Evolutionary conservation across 2,888 invertebrate species (phyloP).

Genomic region (Dasysyrphus albostriatus): DNA sequence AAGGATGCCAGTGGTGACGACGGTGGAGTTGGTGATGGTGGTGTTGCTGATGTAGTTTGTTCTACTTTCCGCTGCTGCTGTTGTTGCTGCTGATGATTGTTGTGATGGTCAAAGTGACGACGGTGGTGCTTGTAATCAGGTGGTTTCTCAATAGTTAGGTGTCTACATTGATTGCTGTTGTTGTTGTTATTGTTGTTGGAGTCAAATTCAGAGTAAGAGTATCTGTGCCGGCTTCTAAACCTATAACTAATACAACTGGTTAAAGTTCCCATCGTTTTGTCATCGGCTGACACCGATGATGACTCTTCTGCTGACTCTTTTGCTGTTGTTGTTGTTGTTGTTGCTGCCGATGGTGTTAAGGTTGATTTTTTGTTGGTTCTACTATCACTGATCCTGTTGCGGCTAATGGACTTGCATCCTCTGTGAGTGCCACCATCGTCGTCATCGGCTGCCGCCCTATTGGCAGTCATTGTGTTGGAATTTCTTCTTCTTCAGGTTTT

Average conservation of each 20-base stretch:
- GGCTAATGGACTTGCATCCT: slow-evolving; percentile 64
- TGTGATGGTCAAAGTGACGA: slow-evolving; percentile 74
- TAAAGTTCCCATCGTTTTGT: slow-evolving; percentile 61
- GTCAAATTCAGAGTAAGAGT: slow-evolving; percentile 46
- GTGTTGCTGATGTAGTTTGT: slow-evolving; percentile 51
- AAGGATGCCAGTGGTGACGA: slow-evolving; percentile 67
- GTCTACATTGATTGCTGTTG: slow-evolving; percentile 65
- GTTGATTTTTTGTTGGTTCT: slow-evolving; percentile 58
- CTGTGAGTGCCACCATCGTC: slow-evolving; percentile 68
- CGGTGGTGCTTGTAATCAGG: slow-evolving; percentile 76
- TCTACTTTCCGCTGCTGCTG: slow-evolving; percentile 55
- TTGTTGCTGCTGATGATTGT: slow-evolving; percentile 73
- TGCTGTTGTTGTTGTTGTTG: slow-evolving; percentile 9
- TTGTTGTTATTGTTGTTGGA: slow-evolving; percentile 45
- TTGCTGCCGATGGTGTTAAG: slow-evolving; percentile 12
- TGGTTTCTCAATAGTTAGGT: slow-evolving; percentile 72
- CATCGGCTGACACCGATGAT: slow-evolving; percentile 34
- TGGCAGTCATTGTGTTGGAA: slow-evolving; percentile 77
- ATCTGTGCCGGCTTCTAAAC: slow-evolving; percentile 68
- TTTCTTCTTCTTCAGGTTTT: slow-evolving; percentile 70
- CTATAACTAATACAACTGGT: slow-evolving; percentile 72
- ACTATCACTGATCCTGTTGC: slow-evolving; percentile 68
- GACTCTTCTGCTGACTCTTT: slow-evolving; percentile 28
- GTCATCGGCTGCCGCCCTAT: slow-evolving; percentile 74
- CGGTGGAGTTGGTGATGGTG: slow-evolving; percentile 61